Evolutionary conservation across 1,140 invertebrate genomes (phyloP), one percentile per base, ranked within the genome.

Genomic region (Pseudomyrmex gracilis): DNA sequence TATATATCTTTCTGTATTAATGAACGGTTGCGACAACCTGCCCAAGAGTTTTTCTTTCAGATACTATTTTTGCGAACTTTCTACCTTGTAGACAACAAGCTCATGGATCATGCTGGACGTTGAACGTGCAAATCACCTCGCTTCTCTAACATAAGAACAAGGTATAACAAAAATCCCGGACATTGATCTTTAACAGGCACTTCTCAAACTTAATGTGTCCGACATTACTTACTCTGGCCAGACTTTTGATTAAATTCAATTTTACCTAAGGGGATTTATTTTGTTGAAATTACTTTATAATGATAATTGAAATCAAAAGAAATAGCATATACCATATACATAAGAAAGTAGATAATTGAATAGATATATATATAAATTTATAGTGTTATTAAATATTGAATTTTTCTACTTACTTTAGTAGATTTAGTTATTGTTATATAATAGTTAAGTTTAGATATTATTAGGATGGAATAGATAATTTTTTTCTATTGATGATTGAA

Each of bases 201-300:
- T 95, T 9, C 53, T 22, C 0, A 53, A 89, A 10, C 73, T 95
- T 5, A 95, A 95, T 73, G 70, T 95, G 0, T 93, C 92, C 0
- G 66, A 84, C 2, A 95, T 95, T 61, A 1, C n/a, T n/a, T 55
- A 0, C 88, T 94, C 4, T 94, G 0, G 76, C 90, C 0, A 87
- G 73, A 0, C 94, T 94, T 68, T 85, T 71, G 4, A 80, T 93
- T n/a, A 85, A 55, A 2, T 92, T 92, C 24, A 24, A 24, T 24
- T 24, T 24, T 24, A 24, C 24, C 2, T 24, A 3, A 3, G 24
- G 24, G 24, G 2, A 24, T 4, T 24, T 24, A 24, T 24, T 24
- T 24, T 24, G 4, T 24, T 24, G 24, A n/a, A n/a, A n/a, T 24
- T 24, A 24, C 1, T 24, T 24, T 24, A 24, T 24, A 24, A 24